phyloP scores from a whole-genome alignment of 1,140 invertebrate genomes.

The Dermatophagoides farinae region DNA sequence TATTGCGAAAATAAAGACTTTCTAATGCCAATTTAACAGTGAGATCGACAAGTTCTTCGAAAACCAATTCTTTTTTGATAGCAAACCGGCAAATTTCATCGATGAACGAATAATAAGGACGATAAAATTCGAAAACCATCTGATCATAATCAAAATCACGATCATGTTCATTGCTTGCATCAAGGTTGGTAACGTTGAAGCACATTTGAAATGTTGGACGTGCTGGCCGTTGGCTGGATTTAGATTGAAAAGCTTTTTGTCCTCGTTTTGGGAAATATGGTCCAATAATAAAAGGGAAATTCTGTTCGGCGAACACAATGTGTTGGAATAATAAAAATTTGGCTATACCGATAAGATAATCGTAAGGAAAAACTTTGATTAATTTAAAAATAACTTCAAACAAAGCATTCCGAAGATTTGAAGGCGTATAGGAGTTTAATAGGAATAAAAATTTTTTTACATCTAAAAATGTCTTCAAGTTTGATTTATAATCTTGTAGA shows the following conservation, averaged over 20 bases:
- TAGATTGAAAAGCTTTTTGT: slow-evolving; percentile 34
- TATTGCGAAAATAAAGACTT: slow-evolving; percentile 55
- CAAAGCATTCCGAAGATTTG: slow-evolving; percentile 49
- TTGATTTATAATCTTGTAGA: slow-evolving; percentile 27
- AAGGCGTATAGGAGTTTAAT: slow-evolving; percentile 71
- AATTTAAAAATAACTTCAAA: slow-evolving; percentile 12
- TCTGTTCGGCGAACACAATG: slow-evolving; percentile 55
- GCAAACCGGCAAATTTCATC: slow-evolving; percentile 72
- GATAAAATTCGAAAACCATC: slow-evolving; percentile 50
- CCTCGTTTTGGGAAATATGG: slow-evolving; percentile 46
- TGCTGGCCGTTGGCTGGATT: slow-evolving; percentile 39
- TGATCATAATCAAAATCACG: slow-evolving; percentile 55
- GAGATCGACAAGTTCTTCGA: slow-evolving; percentile 50
- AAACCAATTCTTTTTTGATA: slow-evolving; percentile 54
- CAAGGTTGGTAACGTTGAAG: slow-evolving; percentile 48
- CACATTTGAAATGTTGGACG: slow-evolving; percentile 72
- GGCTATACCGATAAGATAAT: slow-evolving; percentile 66
- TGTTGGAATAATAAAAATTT: slow-evolving; percentile 55
- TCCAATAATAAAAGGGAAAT: slow-evolving; percentile 34
- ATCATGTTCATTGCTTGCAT: slow-evolving; percentile 33
- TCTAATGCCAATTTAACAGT: slow-evolving; percentile 52
- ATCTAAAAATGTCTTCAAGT: slow-evolving; percentile 59
- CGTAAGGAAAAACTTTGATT: slow-evolving; percentile 26
- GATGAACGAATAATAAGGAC: slow-evolving; percentile 58
- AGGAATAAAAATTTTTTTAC: slow-evolving; percentile 61